phyloP scores from a whole-genome alignment of 2,113 vertebrate genomes.

The Trogon melanurus region DNA sequence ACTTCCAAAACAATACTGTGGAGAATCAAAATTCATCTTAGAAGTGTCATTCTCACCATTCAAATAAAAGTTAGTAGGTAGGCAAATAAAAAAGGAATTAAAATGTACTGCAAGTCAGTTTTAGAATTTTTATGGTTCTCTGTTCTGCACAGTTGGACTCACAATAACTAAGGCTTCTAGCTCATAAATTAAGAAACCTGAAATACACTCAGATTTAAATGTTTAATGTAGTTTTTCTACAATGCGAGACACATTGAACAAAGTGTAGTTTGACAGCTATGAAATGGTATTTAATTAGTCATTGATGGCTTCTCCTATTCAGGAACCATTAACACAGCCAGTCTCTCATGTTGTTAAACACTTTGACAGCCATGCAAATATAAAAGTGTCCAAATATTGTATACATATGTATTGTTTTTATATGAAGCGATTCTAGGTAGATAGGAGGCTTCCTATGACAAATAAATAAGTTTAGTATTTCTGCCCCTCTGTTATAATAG shows the following conservation, averaged over 20 bases:
- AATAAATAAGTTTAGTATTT: neutral
- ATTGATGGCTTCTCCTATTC: neutral
- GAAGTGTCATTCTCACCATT: neutral
- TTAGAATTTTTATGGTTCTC: neutral
- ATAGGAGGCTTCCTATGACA: neutral
- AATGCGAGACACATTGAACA: neutral
- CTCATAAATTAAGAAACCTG: neutral
- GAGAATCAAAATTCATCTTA: neutral
- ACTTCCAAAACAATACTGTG: neutral
- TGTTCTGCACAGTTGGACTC: neutral
- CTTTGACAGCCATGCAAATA: neutral
- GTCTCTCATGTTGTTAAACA: neutral
- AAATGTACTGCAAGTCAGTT: neutral
- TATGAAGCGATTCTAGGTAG: neutral
- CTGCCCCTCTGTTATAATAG: neutral
- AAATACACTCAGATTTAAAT: neutral
- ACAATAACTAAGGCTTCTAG: neutral
- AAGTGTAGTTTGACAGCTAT: neutral
- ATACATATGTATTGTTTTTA: neutral
- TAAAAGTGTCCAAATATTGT: neutral
- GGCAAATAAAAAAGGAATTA: neutral
- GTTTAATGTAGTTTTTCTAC: neutral
- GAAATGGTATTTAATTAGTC: neutral
- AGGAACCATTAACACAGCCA: neutral
- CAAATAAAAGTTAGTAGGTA: neutral